phyloP scores from a whole-genome alignment of 2,113 vertebrate genomes.

The Microcebus murinus region DNA sequence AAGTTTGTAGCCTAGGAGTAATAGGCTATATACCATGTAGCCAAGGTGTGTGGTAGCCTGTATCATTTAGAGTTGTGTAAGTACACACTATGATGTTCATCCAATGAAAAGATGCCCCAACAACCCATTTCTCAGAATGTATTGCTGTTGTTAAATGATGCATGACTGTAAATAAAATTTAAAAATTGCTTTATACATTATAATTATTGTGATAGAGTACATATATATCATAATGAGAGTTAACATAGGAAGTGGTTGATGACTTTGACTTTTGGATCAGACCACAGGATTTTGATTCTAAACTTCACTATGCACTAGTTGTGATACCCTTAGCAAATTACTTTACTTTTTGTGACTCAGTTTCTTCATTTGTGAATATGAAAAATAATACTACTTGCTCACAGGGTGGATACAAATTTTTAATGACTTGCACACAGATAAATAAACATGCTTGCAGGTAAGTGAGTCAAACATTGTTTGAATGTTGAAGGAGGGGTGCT shows the following conservation, averaged over 20 bases:
- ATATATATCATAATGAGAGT: neutral
- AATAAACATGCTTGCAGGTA: neutral
- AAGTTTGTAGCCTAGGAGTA: neutral
- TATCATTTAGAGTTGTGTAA: neutral
- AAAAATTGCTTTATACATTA: neutral
- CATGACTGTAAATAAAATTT: neutral
- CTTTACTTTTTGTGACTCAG: neutral
- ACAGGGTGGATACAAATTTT: neutral
- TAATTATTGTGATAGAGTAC: neutral
- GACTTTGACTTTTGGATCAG: neutral
- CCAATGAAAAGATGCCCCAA: neutral
- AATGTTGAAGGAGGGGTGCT: neutral
- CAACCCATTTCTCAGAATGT: neutral
- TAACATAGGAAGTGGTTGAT: neutral
- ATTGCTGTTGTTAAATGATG: neutral
- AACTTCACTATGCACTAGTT: neutral
- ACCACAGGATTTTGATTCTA: neutral
- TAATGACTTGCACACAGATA: neutral
- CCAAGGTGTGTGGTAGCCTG: neutral
- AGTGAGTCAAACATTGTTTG: neutral
- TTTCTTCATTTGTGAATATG: neutral
- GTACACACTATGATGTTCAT: neutral
- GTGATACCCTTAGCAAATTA: neutral
- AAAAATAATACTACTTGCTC: neutral
- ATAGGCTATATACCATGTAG: no score